Percentiles rank a stretch among this genome's conserved stretches.
These are phyloP conservation scores for Noturus placidus DNA, from an alignment of 2,113 vertebrate species.

Conservation along the genomic window DNA sequence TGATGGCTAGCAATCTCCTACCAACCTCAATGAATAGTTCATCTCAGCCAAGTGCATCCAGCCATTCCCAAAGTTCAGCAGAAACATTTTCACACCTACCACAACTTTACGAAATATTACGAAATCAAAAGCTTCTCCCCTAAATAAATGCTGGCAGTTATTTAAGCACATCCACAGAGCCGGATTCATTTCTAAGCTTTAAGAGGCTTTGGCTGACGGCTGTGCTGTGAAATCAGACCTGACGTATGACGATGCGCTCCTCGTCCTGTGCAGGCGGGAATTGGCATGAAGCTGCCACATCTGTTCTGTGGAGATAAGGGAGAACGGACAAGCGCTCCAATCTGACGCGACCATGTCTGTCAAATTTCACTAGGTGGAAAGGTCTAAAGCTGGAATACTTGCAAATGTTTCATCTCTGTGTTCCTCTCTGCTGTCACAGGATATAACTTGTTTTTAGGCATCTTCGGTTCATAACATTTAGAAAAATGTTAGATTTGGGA, in stretches of 20 bases:
- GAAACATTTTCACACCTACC: slow-evolving; percentile 3
- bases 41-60: background rate
- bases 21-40: background rate
- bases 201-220: slow-evolving; percentile 63
- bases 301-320: slow-evolving; percentile 70
- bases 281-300: slow-evolving; percentile 59
- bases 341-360: slow-evolving; percentile 40
- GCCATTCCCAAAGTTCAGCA: slow-evolving; percentile 12
- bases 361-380: slow-evolving; percentile 41
- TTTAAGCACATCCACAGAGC: slow-evolving; percentile 45
- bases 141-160: slow-evolving; percentile 44
- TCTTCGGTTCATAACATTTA: slow-evolving; percentile 12
- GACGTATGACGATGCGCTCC: slow-evolving; percentile 51
- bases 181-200: slow-evolving; percentile 52
- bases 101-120: slow-evolving; percentile 34
- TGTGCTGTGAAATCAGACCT: slow-evolving; percentile 59
- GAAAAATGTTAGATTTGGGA: background rate
- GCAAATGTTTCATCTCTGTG: slow-evolving; percentile 43
- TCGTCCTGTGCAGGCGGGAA: slow-evolving; percentile 48
- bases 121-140: slow-evolving; percentile 46
- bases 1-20: background rate
- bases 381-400: slow-evolving; percentile 44
- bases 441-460: slow-evolving; percentile 11
- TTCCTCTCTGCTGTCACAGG: background rate
- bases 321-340: slow-evolving; percentile 42